Percentiles rank a stretch among this genome's conserved stretches.
Evolutionary conservation across 2,797 vertebrate species (phyloP).

Genomic region (Dicrostonyx torquatus): DNA sequence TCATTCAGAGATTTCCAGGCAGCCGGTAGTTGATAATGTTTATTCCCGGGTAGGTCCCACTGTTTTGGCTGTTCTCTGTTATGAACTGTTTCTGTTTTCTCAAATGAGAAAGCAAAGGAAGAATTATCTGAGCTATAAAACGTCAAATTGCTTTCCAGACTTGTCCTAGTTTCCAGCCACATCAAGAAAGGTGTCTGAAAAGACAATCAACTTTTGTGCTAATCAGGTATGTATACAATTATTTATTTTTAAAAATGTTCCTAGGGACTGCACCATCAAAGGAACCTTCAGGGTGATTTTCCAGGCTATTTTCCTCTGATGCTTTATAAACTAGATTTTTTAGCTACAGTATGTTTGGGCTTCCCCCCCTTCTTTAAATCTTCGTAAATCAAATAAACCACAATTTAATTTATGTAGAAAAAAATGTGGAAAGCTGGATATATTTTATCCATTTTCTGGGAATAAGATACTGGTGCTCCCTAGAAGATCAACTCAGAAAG

Average conservation of each 20-base stretch:
- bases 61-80: conserved; percentile 80
- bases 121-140: conserved; percentile 89
- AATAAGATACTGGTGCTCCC: conserved; percentile 66
- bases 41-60: conserved; percentile 82
- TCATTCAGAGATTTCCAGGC: conserved; percentile 69
- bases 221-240: conserved; percentile 83
- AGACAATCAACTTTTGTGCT: conserved; percentile 85
- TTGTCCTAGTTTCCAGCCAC: conserved; percentile 87
- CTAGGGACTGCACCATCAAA: conserved; percentile 78
- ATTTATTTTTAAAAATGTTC: conserved; percentile 72
- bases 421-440: conserved; percentile 51
- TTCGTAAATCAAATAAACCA: conserved; percentile 79
- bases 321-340: conserved; percentile 79
- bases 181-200: conserved; percentile 88
- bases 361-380: conserved; percentile 45
- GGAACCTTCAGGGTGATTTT: conserved; percentile 73
- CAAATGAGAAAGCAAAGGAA: conserved; percentile 83
- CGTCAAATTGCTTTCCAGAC: conserved; percentile 86
- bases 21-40: conserved; percentile 85
- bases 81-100: conserved; percentile 83
- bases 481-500: conserved; percentile 52
- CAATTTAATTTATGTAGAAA: conserved; percentile 71
- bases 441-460: conserved; percentile 65
- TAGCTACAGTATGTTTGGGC: conserved; percentile 70
- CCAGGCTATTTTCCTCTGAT: conserved; percentile 70